A percentile compares a stretch with the other conserved stretches of the same genome.
These are phyloP conservation scores for Drosophila baimaii DNA, from an alignment of 1,140 invertebrate species.

Conservation along the genomic window DNA sequence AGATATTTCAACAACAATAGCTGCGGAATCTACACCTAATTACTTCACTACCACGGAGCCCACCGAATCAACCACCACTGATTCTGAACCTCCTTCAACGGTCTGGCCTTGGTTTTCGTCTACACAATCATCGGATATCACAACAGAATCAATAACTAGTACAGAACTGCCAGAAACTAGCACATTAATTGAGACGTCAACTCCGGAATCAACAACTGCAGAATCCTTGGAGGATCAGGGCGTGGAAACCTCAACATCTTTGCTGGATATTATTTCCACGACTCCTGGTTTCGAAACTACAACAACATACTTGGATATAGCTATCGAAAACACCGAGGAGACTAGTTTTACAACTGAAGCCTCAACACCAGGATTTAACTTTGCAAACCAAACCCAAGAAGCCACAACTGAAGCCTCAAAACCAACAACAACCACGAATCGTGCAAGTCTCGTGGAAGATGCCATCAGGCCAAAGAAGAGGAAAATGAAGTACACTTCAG, in stretches of 20 bases:
- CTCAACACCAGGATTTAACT: constrained; percentile 11
- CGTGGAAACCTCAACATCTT: constrained; percentile 13
- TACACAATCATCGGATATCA: constrained; percentile 4
- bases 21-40: neutral
- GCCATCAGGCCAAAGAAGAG: constrained; percentile 30
- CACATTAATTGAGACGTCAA: neutral
- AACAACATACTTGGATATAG: constrained; percentile 9
- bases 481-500: constrained; percentile 56
- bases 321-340: constrained; percentile 6
- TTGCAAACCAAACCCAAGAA: neutral
- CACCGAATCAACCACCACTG: neutral
- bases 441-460: constrained; percentile 27
- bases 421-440: neutral
- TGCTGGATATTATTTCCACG: constrained; percentile 56
- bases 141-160: constrained; percentile 1
- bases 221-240: neutral
- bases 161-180: neutral
- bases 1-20: neutral
- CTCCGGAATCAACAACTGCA: constrained; percentile 2
- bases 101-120: constrained; percentile 3
- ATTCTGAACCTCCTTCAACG: neutral
- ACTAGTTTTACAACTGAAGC: neutral
- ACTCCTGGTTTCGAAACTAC: constrained; percentile 36
- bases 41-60: neutral
- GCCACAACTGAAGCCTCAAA: constrained; percentile 22